Conservation (phyloP, 1,140 invertebrate genomes). For the Brachionus calyciflorus region DNA sequence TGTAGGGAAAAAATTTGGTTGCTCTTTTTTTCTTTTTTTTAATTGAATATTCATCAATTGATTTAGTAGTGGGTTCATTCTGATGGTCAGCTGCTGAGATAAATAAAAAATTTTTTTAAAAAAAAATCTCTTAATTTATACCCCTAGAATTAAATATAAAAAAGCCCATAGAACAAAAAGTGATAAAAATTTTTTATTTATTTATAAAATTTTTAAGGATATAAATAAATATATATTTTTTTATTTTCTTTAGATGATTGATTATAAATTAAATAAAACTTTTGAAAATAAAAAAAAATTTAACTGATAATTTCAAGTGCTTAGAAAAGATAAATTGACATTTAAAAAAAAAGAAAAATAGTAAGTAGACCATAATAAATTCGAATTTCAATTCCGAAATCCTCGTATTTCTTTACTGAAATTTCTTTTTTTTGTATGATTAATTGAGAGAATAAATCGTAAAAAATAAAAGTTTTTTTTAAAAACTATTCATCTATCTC, state of each 20-base stretch:
- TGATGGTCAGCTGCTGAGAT: not conserved
- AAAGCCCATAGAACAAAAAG: not conserved
- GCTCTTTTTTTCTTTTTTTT: not conserved
- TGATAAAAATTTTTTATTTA: constrained; percentile 35
- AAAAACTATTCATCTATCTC: constrained; percentile 19
- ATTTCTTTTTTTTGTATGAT: constrained; percentile 2
- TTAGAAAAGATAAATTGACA: not conserved
- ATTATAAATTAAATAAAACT: constrained; percentile 43
- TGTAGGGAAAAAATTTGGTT: constrained; percentile 1
- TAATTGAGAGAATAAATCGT: constrained; percentile 36
- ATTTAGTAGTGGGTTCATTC: not conserved
- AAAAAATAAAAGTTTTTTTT: constrained; percentile 9
- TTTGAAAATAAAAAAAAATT: not conserved
- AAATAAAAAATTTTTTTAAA: not conserved
- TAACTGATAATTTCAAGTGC: not conserved
- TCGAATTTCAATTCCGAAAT: not conserved
- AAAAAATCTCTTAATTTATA: constrained; percentile 22
- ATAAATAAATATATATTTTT: constrained; percentile 37
- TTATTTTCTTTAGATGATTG: constrained; percentile 34
- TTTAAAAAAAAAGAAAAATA: constrained; percentile 16
- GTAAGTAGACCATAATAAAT: constrained; percentile 3
- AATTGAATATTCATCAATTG: not conserved
- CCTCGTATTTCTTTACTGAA: no score
- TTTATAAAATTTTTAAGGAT: constrained; percentile 2
- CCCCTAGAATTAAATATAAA: not conserved